These are phyloP conservation scores for Phortica magna DNA, from an alignment of 2,888 invertebrate species.

Conservation along the genomic window DNA sequence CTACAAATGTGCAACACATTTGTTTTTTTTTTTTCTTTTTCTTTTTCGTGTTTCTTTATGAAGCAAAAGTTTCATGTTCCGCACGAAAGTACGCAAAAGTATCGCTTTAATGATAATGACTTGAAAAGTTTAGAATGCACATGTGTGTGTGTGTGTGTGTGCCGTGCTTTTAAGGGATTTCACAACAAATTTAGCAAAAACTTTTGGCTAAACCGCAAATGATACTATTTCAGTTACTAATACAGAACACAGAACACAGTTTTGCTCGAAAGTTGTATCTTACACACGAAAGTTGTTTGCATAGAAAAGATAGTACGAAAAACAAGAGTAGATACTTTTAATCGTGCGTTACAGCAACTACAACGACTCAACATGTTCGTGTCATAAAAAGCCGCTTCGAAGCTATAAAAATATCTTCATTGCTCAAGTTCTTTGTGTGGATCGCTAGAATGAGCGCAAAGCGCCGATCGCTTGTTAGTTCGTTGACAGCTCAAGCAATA, in stretches of 20 bases:
- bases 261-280: neutral
- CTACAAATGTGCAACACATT: neutral
- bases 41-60: neutral
- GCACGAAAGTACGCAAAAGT: conserved; percentile 51
- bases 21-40: neutral
- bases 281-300: neutral
- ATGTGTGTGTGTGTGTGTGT: conserved; percentile 6
- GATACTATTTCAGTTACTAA: conserved; percentile 15
- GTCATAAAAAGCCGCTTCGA: too few relatives aligned
- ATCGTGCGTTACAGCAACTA: too few relatives aligned
- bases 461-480: neutral
- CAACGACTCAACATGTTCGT: too few relatives aligned
- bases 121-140: conserved; percentile 67
- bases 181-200: conserved; percentile 20
- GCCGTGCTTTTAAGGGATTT: conserved; percentile 13
- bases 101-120: conserved; percentile 70
- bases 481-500: conserved; percentile 7
- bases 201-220: neutral
- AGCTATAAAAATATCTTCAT: too few relatives aligned
- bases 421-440: too few relatives aligned
- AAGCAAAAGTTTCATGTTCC: neutral
- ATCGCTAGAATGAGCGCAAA: too few relatives aligned
- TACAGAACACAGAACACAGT: too few relatives aligned
- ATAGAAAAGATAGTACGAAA: neutral
- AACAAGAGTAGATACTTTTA: too few relatives aligned